phyloP scores from a whole-genome alignment of 2,113 vertebrate genomes.

The Romanogobio albipinnatus region DNA sequence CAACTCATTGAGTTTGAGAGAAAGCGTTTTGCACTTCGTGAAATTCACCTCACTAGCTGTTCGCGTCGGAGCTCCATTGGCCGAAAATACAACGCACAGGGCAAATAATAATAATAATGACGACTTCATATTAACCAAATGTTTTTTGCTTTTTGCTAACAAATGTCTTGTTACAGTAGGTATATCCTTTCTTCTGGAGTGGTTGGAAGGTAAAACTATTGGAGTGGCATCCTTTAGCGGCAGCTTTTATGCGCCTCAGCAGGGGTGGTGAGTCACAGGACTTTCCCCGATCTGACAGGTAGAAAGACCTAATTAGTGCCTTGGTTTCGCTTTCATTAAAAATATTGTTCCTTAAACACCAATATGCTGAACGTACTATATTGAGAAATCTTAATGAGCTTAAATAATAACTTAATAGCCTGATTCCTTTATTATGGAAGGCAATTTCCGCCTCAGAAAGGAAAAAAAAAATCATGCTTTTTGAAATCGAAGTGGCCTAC shows the following conservation, averaged over 20 bases:
- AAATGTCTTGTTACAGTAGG: too few relatives aligned
- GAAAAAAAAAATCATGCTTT: too few relatives aligned
- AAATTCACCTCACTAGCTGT: neutral
- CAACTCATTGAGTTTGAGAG: slow-evolving; percentile 53
- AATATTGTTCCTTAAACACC: slow-evolving; percentile 5
- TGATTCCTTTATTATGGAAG: too few relatives aligned
- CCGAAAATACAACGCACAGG: slow-evolving; percentile 8
- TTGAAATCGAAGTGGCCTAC: too few relatives aligned
- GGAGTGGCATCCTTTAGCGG: neutral
- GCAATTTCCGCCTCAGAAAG: too few relatives aligned
- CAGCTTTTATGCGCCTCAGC: too few relatives aligned
- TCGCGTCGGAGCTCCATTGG: slow-evolving; percentile 50
- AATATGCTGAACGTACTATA: neutral
- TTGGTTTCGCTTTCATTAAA: slow-evolving; percentile 27
- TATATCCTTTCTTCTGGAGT: neutral
- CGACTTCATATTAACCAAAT: neutral
- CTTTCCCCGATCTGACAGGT: slow-evolving; percentile 15
- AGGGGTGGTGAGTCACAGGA: neutral
- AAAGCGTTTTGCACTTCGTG: neutral
- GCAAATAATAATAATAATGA: neutral
- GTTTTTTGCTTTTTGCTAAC: too few relatives aligned
- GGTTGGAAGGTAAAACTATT: neutral
- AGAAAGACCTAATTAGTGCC: neutral
- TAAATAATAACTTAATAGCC: neutral
- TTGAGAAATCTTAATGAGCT: neutral